phyloP scores from a whole-genome alignment of 2,113 vertebrate species.

The Callopanchax toddi region DNA sequence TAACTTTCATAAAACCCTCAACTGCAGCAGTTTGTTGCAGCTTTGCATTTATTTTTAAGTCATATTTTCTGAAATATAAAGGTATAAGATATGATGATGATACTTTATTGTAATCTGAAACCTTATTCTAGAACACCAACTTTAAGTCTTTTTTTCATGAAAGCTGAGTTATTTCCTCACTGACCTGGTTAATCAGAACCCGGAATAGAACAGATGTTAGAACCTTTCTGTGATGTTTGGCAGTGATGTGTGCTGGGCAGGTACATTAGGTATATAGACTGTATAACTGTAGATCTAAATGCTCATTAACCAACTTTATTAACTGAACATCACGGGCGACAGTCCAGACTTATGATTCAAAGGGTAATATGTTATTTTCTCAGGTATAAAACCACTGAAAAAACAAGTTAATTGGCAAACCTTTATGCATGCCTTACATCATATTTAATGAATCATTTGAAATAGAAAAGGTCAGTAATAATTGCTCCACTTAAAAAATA shows the following conservation, averaged over 20 bases:
- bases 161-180: conserved; percentile 1
- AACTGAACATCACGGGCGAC: conserved; percentile 27
- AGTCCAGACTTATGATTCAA: conserved; percentile 13
- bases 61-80: not conserved
- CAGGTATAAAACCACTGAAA: conserved; percentile 60
- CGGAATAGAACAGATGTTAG: conserved; percentile 2
- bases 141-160: not conserved
- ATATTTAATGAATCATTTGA: conserved; percentile 73
- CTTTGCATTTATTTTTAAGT: no score
- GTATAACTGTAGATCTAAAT: conserved; percentile 4
- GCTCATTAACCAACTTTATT: conserved; percentile 20
- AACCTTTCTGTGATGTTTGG: conserved; percentile 1
- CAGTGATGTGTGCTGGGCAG: conserved; percentile 1
- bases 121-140: not conserved
- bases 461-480: conserved; percentile 78
- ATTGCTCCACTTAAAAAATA: conserved; percentile 59
- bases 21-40: not conserved
- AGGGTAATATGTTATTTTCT: conserved; percentile 50
- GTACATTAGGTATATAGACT: not conserved
- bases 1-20: not conserved
- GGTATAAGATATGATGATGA: not conserved
- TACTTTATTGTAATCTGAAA: not conserved
- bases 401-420: conserved; percentile 79
- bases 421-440: conserved; percentile 74
- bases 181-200: not conserved